Evolutionary conservation across 1,140 invertebrate genomes (phyloP).

Genomic region (Mycetomoellerius zeteki): DNA sequence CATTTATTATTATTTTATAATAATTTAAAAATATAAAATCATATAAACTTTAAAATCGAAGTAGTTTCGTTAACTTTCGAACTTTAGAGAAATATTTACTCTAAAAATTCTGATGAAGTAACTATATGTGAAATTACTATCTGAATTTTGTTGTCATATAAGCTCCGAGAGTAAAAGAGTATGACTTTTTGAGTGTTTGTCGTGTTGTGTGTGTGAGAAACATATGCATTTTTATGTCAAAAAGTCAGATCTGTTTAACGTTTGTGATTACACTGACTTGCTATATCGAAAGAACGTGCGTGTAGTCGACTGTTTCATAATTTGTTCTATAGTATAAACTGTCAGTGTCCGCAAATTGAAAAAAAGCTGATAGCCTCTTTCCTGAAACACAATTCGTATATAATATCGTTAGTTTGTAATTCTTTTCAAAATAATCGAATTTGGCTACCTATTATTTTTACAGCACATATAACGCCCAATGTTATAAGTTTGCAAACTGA

Average conservation of each 20-base stretch:
- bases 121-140: neutral
- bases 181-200: neutral
- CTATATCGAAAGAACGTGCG: neutral
- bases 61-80: neutral
- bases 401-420: neutral
- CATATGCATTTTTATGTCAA: neutral
- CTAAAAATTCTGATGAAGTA: neutral
- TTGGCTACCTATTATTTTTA: neutral
- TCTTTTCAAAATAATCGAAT: neutral
- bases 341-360: neutral
- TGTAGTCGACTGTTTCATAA: neutral
- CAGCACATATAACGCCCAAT: neutral
- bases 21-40: neutral
- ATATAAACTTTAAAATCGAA: neutral
- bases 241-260: neutral
- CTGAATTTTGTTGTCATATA: neutral
- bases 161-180: neutral
- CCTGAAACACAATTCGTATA: neutral
- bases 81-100: neutral
- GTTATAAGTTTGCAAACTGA: neutral
- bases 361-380: neutral
- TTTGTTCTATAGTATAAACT: neutral
- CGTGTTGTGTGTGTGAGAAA: neutral
- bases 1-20: neutral
- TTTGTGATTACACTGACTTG: neutral